These are phyloP conservation scores for Hydrotaea diabolus DNA, from an alignment of 2,888 invertebrate species.

Conservation along the genomic window DNA sequence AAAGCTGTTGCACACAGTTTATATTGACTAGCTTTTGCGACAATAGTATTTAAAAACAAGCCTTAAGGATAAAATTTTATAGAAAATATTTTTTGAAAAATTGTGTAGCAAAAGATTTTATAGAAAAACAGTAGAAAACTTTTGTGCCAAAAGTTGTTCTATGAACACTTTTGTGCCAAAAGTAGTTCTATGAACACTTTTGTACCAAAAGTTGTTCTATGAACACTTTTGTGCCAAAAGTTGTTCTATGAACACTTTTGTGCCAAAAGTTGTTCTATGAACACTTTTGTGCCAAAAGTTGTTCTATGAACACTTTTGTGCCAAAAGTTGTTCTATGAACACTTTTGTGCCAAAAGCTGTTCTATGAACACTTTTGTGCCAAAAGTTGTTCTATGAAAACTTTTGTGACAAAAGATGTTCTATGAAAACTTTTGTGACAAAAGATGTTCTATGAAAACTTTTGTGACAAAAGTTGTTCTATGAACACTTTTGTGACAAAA, in stretches of 20 bases:
- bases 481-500: background rate
- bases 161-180: too few relatives aligned
- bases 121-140: too few relatives aligned
- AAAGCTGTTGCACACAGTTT: too few relatives aligned
- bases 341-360: background rate
- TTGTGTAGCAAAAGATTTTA: too few relatives aligned
- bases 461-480: background rate
- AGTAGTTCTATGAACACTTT: too few relatives aligned
- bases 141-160: too few relatives aligned
- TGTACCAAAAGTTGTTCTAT: background rate
- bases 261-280: background rate
- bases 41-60: too few relatives aligned
- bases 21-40: too few relatives aligned
- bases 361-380: background rate
- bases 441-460: background rate
- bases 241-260: background rate
- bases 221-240: background rate
- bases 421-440: background rate
- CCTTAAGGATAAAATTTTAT: too few relatives aligned
- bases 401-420: background rate
- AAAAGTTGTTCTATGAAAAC: background rate
- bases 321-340: background rate
- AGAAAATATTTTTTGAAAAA: too few relatives aligned
- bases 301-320: background rate
- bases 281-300: background rate